Conservation (phyloP, 2,797 vertebrate genomes). For the Microctenopoma stevenorrisi region DNA sequence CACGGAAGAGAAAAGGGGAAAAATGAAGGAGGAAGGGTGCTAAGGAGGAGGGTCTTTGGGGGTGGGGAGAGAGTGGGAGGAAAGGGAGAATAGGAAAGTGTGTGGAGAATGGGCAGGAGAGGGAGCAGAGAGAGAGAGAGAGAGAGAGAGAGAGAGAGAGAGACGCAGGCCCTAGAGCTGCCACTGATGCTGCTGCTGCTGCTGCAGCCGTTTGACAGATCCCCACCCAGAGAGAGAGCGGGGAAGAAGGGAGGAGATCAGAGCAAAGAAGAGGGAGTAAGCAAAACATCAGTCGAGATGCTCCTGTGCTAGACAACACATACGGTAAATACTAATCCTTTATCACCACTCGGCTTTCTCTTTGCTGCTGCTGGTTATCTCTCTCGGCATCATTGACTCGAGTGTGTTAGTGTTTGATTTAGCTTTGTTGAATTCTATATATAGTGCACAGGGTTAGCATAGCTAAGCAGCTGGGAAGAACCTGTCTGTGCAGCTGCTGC, state of each 20-base stretch:
- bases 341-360: conserved; percentile 48
- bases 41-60: conserved; percentile 73
- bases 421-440: conserved; percentile 68
- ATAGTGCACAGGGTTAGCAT: conserved; percentile 75
- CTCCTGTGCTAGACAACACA: conserved; percentile 69
- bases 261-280: conserved; percentile 71
- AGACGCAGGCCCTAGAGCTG: conserved; percentile 74
- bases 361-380: conserved; percentile 49
- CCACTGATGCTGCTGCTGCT: conserved; percentile 72
- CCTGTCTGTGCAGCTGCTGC: conserved; percentile 71
- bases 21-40: conserved; percentile 75
- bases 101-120: conserved; percentile 65
- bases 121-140: conserved; percentile 32
- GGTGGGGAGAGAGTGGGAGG: conserved; percentile 68
- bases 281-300: conserved; percentile 74
- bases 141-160: conserved; percentile 39
- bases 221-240: conserved; percentile 82
- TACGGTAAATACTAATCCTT: conserved; percentile 77
- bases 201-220: conserved; percentile 82
- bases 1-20: conserved; percentile 48
- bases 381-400: conserved; percentile 49
- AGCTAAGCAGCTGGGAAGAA: conserved; percentile 73
- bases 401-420: conserved; percentile 61
- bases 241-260: conserved; percentile 71
- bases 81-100: conserved; percentile 67